Evolutionary conservation across 1,140 invertebrate genomes (phyloP).

Genomic region (Sipha flava): DNA sequence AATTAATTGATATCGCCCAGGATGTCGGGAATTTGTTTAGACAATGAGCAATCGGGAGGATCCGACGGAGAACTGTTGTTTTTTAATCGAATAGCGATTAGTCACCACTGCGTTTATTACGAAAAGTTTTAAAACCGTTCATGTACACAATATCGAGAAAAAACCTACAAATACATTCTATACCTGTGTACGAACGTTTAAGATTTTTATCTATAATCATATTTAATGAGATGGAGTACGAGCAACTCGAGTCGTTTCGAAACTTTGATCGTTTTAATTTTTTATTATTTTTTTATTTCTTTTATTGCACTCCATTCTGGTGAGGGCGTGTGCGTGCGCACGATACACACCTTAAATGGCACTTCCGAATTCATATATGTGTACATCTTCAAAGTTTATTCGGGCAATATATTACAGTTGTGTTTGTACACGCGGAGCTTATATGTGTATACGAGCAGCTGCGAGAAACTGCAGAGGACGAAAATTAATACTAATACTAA

Average conservation of each 20-base stretch:
- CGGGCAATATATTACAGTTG: neutral
- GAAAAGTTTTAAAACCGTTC: no score
- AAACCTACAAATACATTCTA: no score
- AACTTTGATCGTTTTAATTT: neutral
- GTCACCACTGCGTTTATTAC: no score
- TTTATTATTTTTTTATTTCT: neutral
- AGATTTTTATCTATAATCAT: neutral
- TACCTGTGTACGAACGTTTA: no score
- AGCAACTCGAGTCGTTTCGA: neutral
- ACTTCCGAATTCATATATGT: neutral
- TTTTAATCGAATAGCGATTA: neutral
- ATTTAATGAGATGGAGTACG: neutral
- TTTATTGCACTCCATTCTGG: neutral
- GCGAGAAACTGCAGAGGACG: neutral
- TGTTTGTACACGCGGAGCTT: neutral
- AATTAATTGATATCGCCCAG: slow-evolving; percentile 28
- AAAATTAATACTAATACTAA: slow-evolving; percentile 11
- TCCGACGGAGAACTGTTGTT: neutral
- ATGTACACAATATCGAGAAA: no score
- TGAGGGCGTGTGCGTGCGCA: neutral
- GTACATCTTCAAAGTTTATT: slow-evolving; percentile 2
- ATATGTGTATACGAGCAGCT: neutral
- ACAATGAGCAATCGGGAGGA: slow-evolving; percentile 7
- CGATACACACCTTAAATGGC: neutral
- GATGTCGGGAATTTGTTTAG: neutral